A percentile compares a stretch with the other conserved stretches of the same genome.
phyloP scores from a whole-genome alignment of 2,797 vertebrate genomes.

The Parauchenoglanis punctatus region DNA sequence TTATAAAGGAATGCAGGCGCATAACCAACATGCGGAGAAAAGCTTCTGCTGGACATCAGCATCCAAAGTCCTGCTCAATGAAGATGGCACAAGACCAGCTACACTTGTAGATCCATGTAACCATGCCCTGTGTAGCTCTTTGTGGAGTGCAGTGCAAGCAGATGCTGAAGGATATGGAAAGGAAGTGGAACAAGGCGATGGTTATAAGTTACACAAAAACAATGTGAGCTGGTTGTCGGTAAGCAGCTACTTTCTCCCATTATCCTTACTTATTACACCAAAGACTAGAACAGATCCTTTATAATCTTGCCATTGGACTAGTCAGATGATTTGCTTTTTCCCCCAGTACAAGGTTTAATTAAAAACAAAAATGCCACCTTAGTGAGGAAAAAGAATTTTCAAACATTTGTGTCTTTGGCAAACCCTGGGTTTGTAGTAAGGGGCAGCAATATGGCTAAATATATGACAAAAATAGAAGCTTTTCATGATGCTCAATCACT shows the following conservation, averaged over 20 bases:
- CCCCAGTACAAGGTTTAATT: neutral
- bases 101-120: neutral
- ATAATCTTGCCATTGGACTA: neutral
- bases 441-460: neutral
- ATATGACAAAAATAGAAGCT: neutral
- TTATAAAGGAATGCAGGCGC: constrained; percentile 15
- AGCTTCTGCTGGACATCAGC: neutral
- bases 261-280: neutral
- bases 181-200: neutral
- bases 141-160: constrained; percentile 29
- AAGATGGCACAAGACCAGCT: constrained; percentile 8
- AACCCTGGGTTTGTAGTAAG: neutral
- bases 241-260: constrained; percentile 7
- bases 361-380: neutral
- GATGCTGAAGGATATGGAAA: neutral
- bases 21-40: constrained; percentile 19
- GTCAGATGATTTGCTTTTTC: neutral
- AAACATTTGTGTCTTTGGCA: neutral
- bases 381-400: neutral
- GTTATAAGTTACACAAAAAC: constrained; percentile 12
- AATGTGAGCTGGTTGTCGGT: constrained; percentile 29
- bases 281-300: neutral
- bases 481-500: neutral
- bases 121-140: constrained; percentile 4
- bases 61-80: constrained; percentile 11